Base-by-base conservation (phyloP, 2,113 vertebrate species). In the Cyprinus carpio region DNA sequence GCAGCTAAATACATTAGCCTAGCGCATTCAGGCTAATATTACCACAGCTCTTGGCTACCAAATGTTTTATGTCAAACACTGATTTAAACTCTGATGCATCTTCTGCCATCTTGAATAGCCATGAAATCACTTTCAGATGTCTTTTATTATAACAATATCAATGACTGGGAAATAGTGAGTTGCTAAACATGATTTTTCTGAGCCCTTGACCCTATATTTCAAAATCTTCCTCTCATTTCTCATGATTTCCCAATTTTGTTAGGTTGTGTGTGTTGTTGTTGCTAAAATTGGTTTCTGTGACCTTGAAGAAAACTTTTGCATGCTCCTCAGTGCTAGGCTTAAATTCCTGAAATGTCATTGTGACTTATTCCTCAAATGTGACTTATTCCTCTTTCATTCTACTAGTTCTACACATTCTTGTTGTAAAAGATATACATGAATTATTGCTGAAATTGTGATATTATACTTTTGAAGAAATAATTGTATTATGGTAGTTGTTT, bases 1-100 rank as follows among this genome's bases (percentile, higher is more conserved):
- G 86, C 46, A 54, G 62, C 58, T 51, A 81, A 80, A 81, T 62
- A 80, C 43, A 80, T 87, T 67, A 75, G 78, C 74, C 75, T 60
- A 69, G 49, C n/a, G 13, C 34, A 43, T 10, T 81, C 80, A 51
- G 10, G 43, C 16, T n/a, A 54, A 82, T 51, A 18, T 82, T 29
- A 69, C 64, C 1, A 18, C 80, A 69, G 80, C 27, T 54, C 64
- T 67, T 15, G 0, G 31, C 6, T 40, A 79, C 2, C 3, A 0
- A 40, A 18, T 51, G 62, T 64, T 62, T 64, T 49, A 31, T 16
- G 13, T 67, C 79, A 27, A 81, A 67, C 16, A 13, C 60, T 79
- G 20, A 60, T 79, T 60, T 60, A 78, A 12, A 60, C 29, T 16
- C 37, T 43, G 9, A 5, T 2, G 37, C 31, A 79, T 79, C 56